Evolutionary conservation across 2,797 vertebrate genomes (phyloP), one percentile per base, ranked within the genome.

Genomic region (Sebastolobus alascanus): DNA sequence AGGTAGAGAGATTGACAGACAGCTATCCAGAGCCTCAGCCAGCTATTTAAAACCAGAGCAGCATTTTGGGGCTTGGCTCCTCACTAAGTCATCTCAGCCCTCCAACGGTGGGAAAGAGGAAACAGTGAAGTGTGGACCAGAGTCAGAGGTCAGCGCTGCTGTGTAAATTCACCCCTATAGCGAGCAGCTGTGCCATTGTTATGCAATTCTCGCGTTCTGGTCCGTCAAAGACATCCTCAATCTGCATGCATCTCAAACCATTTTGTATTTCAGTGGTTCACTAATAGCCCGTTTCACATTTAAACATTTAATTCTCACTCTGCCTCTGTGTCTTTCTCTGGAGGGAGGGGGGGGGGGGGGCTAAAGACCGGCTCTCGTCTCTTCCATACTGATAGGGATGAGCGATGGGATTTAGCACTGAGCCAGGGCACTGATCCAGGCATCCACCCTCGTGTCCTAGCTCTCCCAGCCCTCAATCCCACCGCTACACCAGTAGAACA

Each of bases 361-460:
- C 59, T 66, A 78, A 85, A 83, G 72, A 77, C 79, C 37, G 22
- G 20, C 81, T 78, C 85, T 85, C 85, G 80, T 85, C 84, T 87
- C 77, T 35, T 85, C 80, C 79, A 76, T 79, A 84, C 84, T 83
- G 87, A 90, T 86, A 70, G 82, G 79, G 88, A 89, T 91, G 86
- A 92, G 76, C 38, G 77, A 73, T 86, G 78, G 85, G 92, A 92
- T 94, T 92, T 91, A 90, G 88, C 85, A 40, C 64, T 73, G 84
- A 89, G 89, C 82, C 87, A 80, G 79, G 91, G 89, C 84, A 74
- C 87, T 68, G 84, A 90, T 92, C 89, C 92, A 92, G 85, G 79
- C 81, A 73, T 82, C 80, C 68, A 67, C 60, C 88, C 77, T 83
- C 65, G 16, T 85, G 85, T 73, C 60, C 83, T 46, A 46, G 43